Conservation (phyloP, 2,113 vertebrate species). For the Siphamia tubifer region DNA sequence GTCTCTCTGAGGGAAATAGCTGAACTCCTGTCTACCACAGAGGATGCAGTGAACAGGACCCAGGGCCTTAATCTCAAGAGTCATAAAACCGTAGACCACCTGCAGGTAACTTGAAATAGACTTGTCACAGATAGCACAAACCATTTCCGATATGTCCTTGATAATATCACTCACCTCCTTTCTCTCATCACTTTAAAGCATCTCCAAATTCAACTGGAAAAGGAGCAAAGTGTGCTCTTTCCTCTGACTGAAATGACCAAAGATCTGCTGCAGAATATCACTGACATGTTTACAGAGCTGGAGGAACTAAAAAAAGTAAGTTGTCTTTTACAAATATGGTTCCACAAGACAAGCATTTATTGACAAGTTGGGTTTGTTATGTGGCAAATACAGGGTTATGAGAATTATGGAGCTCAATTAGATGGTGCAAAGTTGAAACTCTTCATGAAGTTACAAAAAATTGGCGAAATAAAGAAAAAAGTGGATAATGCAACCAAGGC, state of each 20-base stretch:
- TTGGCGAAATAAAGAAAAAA: background rate
- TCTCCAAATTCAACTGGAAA: background rate
- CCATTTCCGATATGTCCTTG: background rate
- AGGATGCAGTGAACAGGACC: constrained; percentile 1
- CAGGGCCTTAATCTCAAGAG: constrained; percentile 22
- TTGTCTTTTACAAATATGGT: background rate
- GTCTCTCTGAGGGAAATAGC: constrained; percentile 23
- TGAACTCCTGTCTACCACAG: constrained; percentile 23
- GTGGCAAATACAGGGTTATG: constrained; percentile 32
- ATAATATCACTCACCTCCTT: background rate
- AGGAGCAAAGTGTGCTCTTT: background rate
- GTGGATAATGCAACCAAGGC: constrained; percentile 10
- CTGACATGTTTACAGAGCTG: constrained; percentile 23
- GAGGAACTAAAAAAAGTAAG: constrained; percentile 41
- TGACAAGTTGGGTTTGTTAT: background rate
- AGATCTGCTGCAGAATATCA: constrained; percentile 24
- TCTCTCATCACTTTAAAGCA: constrained; percentile 10
- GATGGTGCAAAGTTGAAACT: constrained; percentile 33
- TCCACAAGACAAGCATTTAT: background rate
- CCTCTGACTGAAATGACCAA: constrained; percentile 14
- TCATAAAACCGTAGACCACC: background rate
- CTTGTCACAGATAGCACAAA: background rate
- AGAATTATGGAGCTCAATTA: constrained; percentile 32
- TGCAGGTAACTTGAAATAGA: constrained; percentile 50
- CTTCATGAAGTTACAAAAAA: constrained; percentile 9